Percentiles rank a stretch among this genome's conserved stretches.
Conservation (phyloP, 1,140 invertebrate genomes). For the Cyclina sinensis region DNA sequence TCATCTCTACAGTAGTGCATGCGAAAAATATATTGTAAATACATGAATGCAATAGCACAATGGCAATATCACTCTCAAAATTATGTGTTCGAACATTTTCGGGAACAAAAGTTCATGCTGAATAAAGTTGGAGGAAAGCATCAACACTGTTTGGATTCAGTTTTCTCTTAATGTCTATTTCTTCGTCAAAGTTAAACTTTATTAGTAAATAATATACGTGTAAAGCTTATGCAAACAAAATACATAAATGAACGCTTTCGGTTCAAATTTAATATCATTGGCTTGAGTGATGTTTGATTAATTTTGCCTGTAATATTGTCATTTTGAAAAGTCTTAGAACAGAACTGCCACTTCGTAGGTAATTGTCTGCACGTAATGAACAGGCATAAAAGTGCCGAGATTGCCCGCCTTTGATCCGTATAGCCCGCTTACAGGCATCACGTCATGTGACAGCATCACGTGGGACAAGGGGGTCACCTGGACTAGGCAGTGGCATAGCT, state of each 20-base stretch:
- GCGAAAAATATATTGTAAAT: constrained; percentile 8
- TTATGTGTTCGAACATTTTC: too few species aligned
- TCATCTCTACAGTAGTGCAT: neutral
- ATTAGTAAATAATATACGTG: too few species aligned
- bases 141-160: too few species aligned
- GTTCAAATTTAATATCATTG: too few species aligned
- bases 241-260: neutral
- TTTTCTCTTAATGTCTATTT: too few species aligned
- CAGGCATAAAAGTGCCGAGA: neutral
- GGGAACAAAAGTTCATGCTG: too few species aligned
- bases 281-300: neutral
- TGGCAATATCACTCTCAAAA: constrained; percentile 12
- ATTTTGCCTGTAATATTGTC: constrained; percentile 12
- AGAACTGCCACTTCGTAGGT: neutral
- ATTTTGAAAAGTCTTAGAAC: neutral
- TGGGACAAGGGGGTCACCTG: constrained; percentile 14
- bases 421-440: too few species aligned
- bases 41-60: neutral
- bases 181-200: too few species aligned
- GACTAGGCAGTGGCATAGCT: constrained; percentile 41
- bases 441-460: too few species aligned
- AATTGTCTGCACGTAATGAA: neutral
- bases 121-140: too few species aligned
- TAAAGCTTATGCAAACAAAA: too few species aligned
- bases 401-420: neutral